Percentiles rank a stretch among this genome's conserved stretches.
These are phyloP conservation scores for Dysmachus trigonus DNA, from an alignment of 2,888 invertebrate species.

Conservation along the genomic window DNA sequence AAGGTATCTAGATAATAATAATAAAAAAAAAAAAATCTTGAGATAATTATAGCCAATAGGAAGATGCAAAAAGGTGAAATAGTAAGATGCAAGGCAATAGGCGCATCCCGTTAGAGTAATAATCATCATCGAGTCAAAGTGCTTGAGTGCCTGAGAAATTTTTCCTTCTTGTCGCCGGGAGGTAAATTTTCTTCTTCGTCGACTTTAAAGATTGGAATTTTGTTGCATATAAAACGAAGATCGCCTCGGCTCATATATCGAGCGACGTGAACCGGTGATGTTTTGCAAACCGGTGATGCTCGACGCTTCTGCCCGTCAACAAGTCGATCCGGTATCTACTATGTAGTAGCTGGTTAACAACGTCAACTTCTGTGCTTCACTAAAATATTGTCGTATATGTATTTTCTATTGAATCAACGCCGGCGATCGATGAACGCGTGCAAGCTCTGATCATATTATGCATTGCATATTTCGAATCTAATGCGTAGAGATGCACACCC, in stretches of 20 bases:
- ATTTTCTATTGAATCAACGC: background rate
- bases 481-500: background rate
- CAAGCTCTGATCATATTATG: background rate
- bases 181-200: background rate
- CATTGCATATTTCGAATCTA: background rate
- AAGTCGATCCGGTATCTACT: background rate
- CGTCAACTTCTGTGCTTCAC: background rate
- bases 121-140: conserved; percentile 23
- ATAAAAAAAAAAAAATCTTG: conserved; percentile 7
- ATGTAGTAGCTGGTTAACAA: background rate
- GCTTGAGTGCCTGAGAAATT: background rate
- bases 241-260: background rate
- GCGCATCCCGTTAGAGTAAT: conserved; percentile 27
- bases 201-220: background rate
- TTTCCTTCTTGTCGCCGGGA: background rate
- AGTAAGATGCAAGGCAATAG: conserved; percentile 5
- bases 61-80: conserved; percentile 7
- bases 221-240: background rate
- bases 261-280: background rate
- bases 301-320: background rate
- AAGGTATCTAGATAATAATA: background rate
- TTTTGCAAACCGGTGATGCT: background rate
- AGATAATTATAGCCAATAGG: conserved; percentile 23
- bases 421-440: background rate
- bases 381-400: background rate